phyloP scores from a whole-genome alignment of 2,113 vertebrate genomes.

The Plectropomus leopardus region DNA sequence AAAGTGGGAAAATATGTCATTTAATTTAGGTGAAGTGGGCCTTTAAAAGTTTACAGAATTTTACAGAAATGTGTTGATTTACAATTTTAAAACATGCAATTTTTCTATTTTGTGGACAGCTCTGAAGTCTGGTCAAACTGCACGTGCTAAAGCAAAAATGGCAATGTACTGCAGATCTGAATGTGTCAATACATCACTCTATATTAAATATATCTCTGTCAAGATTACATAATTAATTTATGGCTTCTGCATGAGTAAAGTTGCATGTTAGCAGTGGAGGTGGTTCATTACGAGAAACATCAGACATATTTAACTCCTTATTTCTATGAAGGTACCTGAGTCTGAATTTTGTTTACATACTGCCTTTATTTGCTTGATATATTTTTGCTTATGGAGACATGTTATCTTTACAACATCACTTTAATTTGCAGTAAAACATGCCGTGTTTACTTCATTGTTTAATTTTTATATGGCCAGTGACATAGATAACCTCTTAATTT shows the following conservation, averaged over 20 bases:
- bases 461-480: neutral
- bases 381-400: neutral
- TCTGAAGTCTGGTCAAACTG: neutral
- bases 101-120: neutral
- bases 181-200: neutral
- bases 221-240: conserved; percentile 13
- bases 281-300: neutral
- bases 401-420: neutral
- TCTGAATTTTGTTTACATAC: conserved; percentile 3
- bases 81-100: neutral
- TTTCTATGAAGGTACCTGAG: neutral
- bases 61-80: neutral
- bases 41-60: neutral
- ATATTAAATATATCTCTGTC: neutral
- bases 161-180: neutral
- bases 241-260: neutral
- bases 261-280: neutral
- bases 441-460: neutral
- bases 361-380: neutral
- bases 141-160: conserved; percentile 10
- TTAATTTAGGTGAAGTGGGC: neutral
- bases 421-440: neutral
- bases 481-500: conserved; percentile 6
- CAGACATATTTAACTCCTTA: neutral
- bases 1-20: neutral